Evolutionary conservation across 2,888 invertebrate species (phyloP).

Genomic region (Tinea pellionella): DNA sequence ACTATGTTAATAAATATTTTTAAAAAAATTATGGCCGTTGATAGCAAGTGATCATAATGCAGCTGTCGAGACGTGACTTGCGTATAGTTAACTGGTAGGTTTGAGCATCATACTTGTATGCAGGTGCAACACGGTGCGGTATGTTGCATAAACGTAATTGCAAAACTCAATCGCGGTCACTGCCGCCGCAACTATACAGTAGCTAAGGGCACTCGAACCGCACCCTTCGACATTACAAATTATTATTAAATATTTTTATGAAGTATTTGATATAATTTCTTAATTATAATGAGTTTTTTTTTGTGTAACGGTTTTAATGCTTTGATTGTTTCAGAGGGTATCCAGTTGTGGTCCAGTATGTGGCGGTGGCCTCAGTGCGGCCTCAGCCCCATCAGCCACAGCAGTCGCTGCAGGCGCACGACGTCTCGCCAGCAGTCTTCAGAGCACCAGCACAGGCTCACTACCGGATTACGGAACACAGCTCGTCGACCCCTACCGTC

Average conservation of each 20-base stretch:
- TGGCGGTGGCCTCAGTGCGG: conserved; percentile 43
- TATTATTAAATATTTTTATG: background rate
- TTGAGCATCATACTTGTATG: conserved; percentile 36
- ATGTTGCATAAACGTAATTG: conserved; percentile 57
- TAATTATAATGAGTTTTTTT: background rate
- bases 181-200: conserved; percentile 37
- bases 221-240: conserved; percentile 38
- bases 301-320: background rate
- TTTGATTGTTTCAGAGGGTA: conserved; percentile 41
- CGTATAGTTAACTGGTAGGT: background rate
- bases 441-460: conserved; percentile 84
- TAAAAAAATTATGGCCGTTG: no score
- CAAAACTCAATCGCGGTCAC: conserved; percentile 64
- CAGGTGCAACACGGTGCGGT: conserved; percentile 50
- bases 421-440: conserved; percentile 74
- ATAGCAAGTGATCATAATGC: no score
- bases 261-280: background rate
- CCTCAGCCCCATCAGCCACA: conserved; percentile 38
- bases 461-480: conserved; percentile 76
- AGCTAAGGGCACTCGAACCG: conserved; percentile 38
- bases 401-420: conserved; percentile 42
- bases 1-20: no score
- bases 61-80: no score
- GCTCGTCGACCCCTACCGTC: conserved; percentile 86
- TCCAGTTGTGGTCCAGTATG: conserved; percentile 36